Conservation (phyloP, 2,113 vertebrate genomes). For the Ammodytes dubius region DNA sequence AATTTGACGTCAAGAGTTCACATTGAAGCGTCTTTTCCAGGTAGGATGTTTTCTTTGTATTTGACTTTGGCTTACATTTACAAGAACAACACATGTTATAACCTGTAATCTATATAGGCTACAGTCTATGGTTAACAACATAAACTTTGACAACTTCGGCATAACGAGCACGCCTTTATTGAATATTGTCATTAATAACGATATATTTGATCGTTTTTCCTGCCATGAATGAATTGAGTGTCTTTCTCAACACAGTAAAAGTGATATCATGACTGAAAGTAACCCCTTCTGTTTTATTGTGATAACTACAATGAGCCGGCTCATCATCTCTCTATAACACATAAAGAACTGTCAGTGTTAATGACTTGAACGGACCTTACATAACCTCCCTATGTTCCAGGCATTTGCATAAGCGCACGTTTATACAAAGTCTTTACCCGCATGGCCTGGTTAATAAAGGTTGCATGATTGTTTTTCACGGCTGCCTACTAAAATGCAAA, state of each 20-base stretch:
- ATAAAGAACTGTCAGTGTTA: not conserved
- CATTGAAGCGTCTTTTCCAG: not conserved
- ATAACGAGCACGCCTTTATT: no score
- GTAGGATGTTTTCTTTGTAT: conserved; percentile 30
- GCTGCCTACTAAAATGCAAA: conserved; percentile 46
- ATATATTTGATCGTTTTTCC: no score
- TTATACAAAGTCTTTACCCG: not conserved
- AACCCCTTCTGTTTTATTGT: not conserved
- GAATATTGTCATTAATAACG: no score
- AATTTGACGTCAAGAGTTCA: not conserved
- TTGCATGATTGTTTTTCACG: conserved; percentile 44
- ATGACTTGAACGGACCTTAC: not conserved
- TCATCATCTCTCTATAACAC: not conserved
- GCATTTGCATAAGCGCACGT: not conserved
- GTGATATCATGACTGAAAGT: not conserved
- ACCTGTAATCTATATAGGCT: no score
- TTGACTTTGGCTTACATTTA: no score
- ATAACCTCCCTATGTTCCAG: not conserved
- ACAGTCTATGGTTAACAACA: no score
- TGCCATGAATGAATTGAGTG: no score
- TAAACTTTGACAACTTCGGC: no score
- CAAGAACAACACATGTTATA: no score
- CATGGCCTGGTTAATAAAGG: not conserved
- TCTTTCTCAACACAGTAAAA: no score
- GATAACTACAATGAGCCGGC: not conserved